Conservation (phyloP, 2,113 vertebrate genomes). For the Reinhardtius hippoglossoides region DNA sequence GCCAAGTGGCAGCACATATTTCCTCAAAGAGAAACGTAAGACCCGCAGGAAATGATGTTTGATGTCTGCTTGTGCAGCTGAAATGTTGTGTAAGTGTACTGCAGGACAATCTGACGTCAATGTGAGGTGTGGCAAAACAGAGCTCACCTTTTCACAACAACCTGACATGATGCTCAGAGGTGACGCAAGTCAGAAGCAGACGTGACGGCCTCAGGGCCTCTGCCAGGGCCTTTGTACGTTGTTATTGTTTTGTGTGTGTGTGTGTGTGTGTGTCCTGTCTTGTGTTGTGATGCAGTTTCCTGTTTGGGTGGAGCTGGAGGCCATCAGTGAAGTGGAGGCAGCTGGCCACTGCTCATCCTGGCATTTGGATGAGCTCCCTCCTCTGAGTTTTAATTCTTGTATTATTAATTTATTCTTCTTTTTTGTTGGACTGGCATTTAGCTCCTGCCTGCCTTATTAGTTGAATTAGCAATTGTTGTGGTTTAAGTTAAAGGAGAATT, state of each 20-base stretch:
- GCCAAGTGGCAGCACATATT: not conserved
- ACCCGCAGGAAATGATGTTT: not conserved
- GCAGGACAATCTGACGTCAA: not conserved
- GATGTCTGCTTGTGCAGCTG: not conserved
- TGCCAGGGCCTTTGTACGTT: not conserved
- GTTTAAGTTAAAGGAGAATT: no score
- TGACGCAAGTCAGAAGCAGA: not conserved
- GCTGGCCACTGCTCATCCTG: no score
- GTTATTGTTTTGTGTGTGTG: no score
- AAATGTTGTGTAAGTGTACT: not conserved
- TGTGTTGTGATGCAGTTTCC: not conserved
- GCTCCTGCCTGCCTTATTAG: no score
- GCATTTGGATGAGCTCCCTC: no score
- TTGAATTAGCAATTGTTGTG: no score
- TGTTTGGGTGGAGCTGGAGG: no score
- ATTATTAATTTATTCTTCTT: no score
- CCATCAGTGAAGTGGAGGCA: not conserved
- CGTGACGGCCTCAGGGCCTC: not conserved
- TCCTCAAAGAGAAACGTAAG: not conserved
- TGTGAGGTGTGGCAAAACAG: not conserved
- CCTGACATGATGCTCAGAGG: slow-evolving; percentile 21
- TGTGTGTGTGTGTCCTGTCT: no score
- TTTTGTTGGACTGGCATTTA: no score
- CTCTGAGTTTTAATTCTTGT: no score
- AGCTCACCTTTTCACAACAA: slow-evolving; percentile 45